Base-by-base conservation (phyloP, 2,888 invertebrate genomes). In the Sinotaia quadrata region DNA sequence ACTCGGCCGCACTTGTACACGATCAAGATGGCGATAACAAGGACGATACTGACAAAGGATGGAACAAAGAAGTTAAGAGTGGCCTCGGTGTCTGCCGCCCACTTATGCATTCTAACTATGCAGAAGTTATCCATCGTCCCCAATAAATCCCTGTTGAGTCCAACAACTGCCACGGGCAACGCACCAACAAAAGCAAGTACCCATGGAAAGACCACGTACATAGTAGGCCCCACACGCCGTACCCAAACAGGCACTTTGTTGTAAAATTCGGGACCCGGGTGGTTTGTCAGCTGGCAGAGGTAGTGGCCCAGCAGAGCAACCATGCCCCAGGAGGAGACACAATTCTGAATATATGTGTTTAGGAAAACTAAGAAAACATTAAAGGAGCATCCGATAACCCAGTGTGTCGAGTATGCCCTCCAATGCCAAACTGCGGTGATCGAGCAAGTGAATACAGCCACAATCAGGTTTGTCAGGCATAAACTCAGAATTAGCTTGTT, bases 281-380 rank as follows among this genome's bases (percentile, higher is more conserved):
- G 51, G 15, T 29, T 34, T 47, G 36, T 33, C 36, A 62, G 62
- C 18, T 51, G 62, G 34, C 49, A 47, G 24, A 62, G 51, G 51
- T 62, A 62, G 27, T 49, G 34, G 33, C 49, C 10, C 24, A 33
- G 34, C 21, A 62, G 62, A 15, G 36, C 24, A 18, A 51, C 62
- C 51, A 62, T 21, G 7, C 62, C 62, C 62, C 62, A 62, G 34
- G 51, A 15, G 51, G 3, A 51, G 62, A 62, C 31, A 36, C 44
- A 62, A 29, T 51, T 62, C 51, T 62, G 62, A n/a, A 51, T 31
- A 29, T 34, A 62, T 12, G n/a, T 15, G 24, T n/a, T 18, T 2
- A 62, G 62, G 2, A 61, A n/a, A 10, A 34, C 8, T 8, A 21
- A 34, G 3, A 47, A 4, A 15, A 61, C 49, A 24, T 12, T 18